Base-by-base conservation (phyloP, 1,140 invertebrate species). In the Cyclargus thomasi region DNA sequence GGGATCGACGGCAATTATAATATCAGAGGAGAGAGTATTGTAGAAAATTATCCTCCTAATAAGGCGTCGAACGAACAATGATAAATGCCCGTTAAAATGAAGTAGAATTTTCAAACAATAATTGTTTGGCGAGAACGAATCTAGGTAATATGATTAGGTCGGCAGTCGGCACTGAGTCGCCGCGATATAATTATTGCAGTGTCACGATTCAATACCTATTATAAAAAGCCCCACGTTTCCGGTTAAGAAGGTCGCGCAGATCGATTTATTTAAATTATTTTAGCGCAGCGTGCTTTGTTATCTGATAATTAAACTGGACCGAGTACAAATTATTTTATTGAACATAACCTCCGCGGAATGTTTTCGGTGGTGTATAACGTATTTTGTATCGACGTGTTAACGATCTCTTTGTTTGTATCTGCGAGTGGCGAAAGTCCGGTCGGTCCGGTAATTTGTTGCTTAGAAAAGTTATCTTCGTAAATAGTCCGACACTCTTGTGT, bases 401-500 rank as follows among this genome's bases (percentile, higher is more conserved):
- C 10, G 23, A 66, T 66, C 35, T 18, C 21, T 29, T 18, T 35
- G 21, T 57, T 35, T 29, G 22, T 66, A 35, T 59, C 63, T 53
- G 22, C 36, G 23, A 65, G 53, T 22, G 35, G 65, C 53, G 55
- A 66, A 66, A 57, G 53, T 66, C 22, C 23, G 23, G 65, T 20
- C 65, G 55, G 65, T 16, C 65, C 22, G 29, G 55, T 66, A 36
- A 59, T 66, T 53, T 23, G 35, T 53, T 74, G 53, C 29, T 67
- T 69, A 57, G 70, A 71, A 70, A 73, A 72, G 68, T 64, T 74
- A 76, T 70, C 67, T 74, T 74, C 70, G 71, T 68, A 78, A 76
- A 77, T 76, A 77, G 73, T 29, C 73, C 73, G 77, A 72, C 76
- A 74, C 75, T 76, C 76, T 71, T 47, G 66, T 72, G 69, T 66